Conservation (phyloP, 1,140 invertebrate genomes). For the Myzus persicae region DNA sequence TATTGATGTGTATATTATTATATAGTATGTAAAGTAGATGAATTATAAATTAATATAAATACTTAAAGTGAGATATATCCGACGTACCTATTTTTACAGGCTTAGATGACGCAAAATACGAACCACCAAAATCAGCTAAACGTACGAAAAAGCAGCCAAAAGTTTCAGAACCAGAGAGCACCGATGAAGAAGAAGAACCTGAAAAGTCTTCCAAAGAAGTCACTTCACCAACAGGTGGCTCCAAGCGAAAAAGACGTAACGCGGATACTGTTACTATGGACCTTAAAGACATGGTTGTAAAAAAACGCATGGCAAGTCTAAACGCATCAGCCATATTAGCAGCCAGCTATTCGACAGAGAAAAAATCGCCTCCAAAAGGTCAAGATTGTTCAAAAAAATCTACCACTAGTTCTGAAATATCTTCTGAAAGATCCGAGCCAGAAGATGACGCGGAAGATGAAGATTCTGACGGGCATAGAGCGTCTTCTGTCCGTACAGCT, state of each 20-base stretch:
- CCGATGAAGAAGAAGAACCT: conserved; percentile 6
- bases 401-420: conserved; percentile 49
- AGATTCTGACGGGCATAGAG: conserved; percentile 66
- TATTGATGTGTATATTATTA: too few species aligned
- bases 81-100: conserved; percentile 54
- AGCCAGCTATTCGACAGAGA: conserved; percentile 84
- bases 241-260: conserved; percentile 64
- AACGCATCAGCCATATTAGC: conserved; percentile 92
- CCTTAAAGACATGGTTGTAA: conserved; percentile 85
- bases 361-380: conserved; percentile 65
- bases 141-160: conserved; percentile 46
- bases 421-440: conserved; percentile 57
- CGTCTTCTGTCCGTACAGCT: conserved; percentile 41
- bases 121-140: conserved; percentile 63
- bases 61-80: neutral
- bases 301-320: conserved; percentile 90
- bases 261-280: conserved; percentile 80
- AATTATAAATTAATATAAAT: neutral
- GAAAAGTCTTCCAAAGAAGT: neutral
- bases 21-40: neutral
- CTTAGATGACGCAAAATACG: conserved; percentile 65
- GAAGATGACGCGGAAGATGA: conserved; percentile 65
- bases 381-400: conserved; percentile 52
- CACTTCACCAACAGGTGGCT: neutral
- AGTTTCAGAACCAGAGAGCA: conserved; percentile 23